Percentiles rank a stretch among this genome's conserved stretches.
Conservation (phyloP, 2,888 invertebrate species). For the Pandemis cinnamomeana region DNA sequence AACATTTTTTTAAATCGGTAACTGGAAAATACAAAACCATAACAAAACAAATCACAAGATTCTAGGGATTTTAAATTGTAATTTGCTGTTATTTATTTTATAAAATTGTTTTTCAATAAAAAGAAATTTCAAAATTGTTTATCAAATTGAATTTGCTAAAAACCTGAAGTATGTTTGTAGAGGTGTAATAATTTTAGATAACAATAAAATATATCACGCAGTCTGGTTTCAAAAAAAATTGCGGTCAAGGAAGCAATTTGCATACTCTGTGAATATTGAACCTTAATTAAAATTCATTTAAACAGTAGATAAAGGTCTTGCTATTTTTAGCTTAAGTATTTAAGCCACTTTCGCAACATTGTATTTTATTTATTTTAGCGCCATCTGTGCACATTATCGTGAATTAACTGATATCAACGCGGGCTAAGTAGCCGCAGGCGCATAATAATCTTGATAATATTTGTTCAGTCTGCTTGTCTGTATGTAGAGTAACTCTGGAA, state of each 20-base stretch:
- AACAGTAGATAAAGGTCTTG: neutral
- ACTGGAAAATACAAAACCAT: no score
- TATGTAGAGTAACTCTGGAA: no score
- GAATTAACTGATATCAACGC: constrained; percentile 4
- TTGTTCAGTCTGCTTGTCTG: no score
- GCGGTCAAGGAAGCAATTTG: neutral
- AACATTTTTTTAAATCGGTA: no score
- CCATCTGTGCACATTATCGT: constrained; percentile 18
- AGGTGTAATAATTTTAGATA: neutral
- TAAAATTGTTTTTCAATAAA: no score
- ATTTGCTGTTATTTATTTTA: no score
- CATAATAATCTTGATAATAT: neutral
- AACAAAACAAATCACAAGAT: no score
- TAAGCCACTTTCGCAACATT: neutral
- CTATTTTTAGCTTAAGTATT: neutral
- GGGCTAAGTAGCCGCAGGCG: neutral
- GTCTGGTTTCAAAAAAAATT: neutral
- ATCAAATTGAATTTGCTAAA: no score
- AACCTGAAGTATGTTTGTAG: no score
- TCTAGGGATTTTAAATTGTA: no score
- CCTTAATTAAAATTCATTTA: neutral
- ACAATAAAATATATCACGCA: neutral
- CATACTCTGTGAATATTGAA: neutral
- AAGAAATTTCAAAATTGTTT: no score
- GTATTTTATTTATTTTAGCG: neutral